Evolutionary conservation across 2,797 vertebrate species (phyloP).

Genomic region (Phrynocephalus vlangalii): DNA sequence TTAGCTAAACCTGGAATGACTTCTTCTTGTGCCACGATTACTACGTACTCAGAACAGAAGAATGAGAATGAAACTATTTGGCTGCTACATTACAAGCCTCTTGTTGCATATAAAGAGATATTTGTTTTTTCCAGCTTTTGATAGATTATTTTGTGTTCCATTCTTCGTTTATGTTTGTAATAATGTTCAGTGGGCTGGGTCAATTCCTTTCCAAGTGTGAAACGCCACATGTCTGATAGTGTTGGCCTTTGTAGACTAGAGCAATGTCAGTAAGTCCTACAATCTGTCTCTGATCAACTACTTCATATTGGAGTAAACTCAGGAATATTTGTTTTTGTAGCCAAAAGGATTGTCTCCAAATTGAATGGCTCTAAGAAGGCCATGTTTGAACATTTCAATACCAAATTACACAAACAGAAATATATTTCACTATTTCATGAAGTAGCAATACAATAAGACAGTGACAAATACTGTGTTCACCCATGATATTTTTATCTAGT

Average conservation of each 20-base stretch:
- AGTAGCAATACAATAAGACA: background rate
- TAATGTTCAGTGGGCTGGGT: background rate
- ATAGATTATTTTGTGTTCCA: background rate
- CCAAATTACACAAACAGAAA: background rate
- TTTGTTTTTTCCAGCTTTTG: background rate
- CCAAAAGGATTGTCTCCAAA: background rate
- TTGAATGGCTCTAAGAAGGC: background rate
- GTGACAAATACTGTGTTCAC: background rate
- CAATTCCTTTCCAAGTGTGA: background rate
- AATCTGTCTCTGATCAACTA: background rate
- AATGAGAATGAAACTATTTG: background rate
- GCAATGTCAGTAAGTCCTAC: background rate
- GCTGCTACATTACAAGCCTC: slow-evolving; percentile 6
- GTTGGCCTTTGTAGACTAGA: background rate
- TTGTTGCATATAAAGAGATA: background rate
- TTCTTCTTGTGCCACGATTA: background rate
- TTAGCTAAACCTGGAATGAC: background rate
- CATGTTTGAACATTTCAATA: background rate
- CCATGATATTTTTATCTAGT: background rate
- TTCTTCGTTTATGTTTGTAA: background rate
- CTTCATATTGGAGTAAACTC: background rate
- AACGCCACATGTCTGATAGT: background rate
- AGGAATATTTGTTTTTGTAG: background rate
- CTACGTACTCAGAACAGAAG: background rate
- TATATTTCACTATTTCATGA: background rate